Conservation (phyloP, 2,888 invertebrate species). For the Panorpa germanica region DNA sequence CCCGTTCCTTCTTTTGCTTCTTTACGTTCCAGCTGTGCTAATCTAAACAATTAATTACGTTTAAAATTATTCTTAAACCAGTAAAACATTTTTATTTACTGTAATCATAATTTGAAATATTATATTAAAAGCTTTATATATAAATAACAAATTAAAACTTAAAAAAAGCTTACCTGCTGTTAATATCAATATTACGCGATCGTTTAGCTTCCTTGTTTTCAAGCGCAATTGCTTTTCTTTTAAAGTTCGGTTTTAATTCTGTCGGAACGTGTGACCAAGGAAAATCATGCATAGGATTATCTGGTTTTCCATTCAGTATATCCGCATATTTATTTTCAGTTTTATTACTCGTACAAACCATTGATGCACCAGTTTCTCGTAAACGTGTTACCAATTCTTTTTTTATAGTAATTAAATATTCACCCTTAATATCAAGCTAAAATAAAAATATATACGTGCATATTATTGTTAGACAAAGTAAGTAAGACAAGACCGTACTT, state of each 20-base stretch:
- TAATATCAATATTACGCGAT: too few relatives aligned
- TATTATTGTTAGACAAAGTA: conserved; percentile 1
- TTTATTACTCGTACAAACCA: too few relatives aligned
- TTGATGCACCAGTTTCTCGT: too few relatives aligned
- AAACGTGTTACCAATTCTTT: too few relatives aligned
- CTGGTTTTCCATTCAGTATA: conserved; percentile 51
- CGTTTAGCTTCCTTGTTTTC: too few relatives aligned
- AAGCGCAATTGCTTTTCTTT: conserved; percentile 19
- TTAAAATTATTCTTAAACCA: conserved; percentile 2
- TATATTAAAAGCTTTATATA: too few relatives aligned
- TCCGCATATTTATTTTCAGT: conserved; percentile 47
- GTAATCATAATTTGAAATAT: too few relatives aligned
- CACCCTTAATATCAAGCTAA: conserved; percentile 17
- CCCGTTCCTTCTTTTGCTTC: conserved; percentile 39
- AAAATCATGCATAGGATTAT: conserved; percentile 50
- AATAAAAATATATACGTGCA: conserved; percentile 5
- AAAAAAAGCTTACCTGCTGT: too few relatives aligned
- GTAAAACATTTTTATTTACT: conserved; percentile 17
- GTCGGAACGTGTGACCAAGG: conserved; percentile 43
- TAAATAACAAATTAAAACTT: conserved; percentile 12
- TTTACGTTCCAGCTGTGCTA: conserved; percentile 35
- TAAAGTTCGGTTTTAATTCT: conserved; percentile 35
- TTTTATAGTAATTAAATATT: too few relatives aligned
- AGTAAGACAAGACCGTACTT: conserved; percentile 2
- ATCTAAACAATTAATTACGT: conserved; percentile 10